These are phyloP conservation scores for Scomber scombrus DNA, from an alignment of 2,113 vertebrate species.

Conservation along the genomic window DNA sequence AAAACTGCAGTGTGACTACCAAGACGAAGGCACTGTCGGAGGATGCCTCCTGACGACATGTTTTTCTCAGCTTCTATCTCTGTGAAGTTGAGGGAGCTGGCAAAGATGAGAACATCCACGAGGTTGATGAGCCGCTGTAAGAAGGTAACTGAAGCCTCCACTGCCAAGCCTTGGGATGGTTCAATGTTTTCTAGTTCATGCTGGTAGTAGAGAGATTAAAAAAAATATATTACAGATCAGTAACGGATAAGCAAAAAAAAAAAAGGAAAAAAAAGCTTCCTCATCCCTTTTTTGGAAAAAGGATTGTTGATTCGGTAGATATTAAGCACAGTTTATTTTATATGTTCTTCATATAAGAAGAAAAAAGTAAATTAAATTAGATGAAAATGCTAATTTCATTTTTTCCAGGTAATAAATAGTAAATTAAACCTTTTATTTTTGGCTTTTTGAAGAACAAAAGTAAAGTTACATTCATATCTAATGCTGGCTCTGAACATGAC, in stretches of 20 bases:
- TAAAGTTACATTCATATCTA: too few relatives aligned
- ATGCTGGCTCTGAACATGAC: too few relatives aligned
- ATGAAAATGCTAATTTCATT: too few relatives aligned
- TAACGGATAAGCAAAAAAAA: neutral
- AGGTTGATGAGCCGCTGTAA: conserved; percentile 94
- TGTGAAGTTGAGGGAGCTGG: conserved; percentile 96
- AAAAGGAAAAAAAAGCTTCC: too few relatives aligned
- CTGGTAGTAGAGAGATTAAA: conserved; percentile 71
- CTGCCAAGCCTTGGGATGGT: conserved; percentile 92
- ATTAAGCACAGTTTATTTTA: too few relatives aligned
- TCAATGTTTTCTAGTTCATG: conserved; percentile 97
- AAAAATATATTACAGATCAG: neutral
- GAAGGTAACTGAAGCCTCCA: conserved; percentile 94
- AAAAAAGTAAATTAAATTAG: too few relatives aligned
- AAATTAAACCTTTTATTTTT: too few relatives aligned
- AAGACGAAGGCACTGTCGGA: conserved; percentile 95
- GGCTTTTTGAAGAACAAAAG: too few relatives aligned
- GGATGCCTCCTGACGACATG: conserved; percentile 97
- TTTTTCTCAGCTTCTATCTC: conserved; percentile 99
- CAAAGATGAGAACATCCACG: conserved; percentile 96
- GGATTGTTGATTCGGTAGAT: too few relatives aligned
- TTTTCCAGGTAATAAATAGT: too few relatives aligned
- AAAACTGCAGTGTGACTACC: conserved; percentile 79
- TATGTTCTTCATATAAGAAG: too few relatives aligned
- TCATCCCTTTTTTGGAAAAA: too few relatives aligned